Base-by-base conservation (phyloP, 1,140 invertebrate genomes). In the Pygmarrhopalites habei region DNA sequence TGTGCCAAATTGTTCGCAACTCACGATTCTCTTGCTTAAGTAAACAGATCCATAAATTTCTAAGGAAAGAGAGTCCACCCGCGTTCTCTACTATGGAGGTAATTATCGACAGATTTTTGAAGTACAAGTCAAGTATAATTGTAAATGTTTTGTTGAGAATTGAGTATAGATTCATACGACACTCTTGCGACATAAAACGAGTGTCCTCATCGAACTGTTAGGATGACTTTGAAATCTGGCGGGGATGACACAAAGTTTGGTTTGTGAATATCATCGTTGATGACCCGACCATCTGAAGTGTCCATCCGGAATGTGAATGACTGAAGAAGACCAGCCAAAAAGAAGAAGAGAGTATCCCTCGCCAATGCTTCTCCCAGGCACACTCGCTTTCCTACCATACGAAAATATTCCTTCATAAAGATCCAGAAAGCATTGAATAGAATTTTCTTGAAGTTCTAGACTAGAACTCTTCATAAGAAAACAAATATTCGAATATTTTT, bases 351-450 rank as follows among this genome's bases (percentile, higher is more conserved):
- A 61, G 86, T 86, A 1, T 81, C 81, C 58, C 79, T 82, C 1
- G 88, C 88, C 41, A 92, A 74, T 0, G 81, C 76, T 74, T 90
- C 86, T 1, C 88, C 89, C 0, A 87, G 80, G 72, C 89, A 92
- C 62, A 85, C 80, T 69, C 87, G 79, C 21, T 21, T 30, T 73
- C 87, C 87, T 52, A 26, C n/a, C 25, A 19, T 12, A 28, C 7
- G 23, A 52, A 26, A 7, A 26, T 52, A 26, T 28, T 26, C 28
- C 14, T 14, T 25, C 23, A 19, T 23, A 52, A 12, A 15, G 23
- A 19, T 49, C 23, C 10, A 21, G n/a, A 47, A 21, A n/a, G 7
- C n/a, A 52, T 19, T 26, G 10, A 52, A 52, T 28, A 52, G 7
- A 52, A 10, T 26, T 52, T 15, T 25, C 7, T 46, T n/a, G 19